Conservation (phyloP, 1,140 invertebrate genomes). For the Sinonovacula constricta region DNA sequence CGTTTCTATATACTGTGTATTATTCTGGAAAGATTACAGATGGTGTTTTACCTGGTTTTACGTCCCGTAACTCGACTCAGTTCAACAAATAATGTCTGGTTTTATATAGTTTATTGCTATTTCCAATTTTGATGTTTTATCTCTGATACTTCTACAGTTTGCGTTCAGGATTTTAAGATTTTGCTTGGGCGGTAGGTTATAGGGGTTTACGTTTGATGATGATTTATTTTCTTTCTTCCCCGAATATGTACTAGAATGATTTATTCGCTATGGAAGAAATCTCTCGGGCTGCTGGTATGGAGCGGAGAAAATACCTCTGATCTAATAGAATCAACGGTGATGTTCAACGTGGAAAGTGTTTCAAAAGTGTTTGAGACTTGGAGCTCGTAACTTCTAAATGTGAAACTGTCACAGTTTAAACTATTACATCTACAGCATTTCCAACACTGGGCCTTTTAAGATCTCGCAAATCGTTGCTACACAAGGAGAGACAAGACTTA, state of each 20-base stretch:
- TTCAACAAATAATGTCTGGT: conserved; percentile 36
- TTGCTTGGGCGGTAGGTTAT: not conserved
- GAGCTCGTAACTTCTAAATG: conserved; percentile 6
- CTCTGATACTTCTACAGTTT: conserved; percentile 12
- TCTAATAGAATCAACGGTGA: not conserved
- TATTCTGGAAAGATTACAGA: conserved; percentile 35
- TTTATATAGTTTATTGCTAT: conserved; percentile 22
- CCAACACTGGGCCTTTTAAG: conserved; percentile 32
- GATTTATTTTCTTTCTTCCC: not conserved
- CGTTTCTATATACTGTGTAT: too few species aligned
- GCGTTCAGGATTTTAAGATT: conserved; percentile 23
- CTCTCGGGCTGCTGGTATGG: conserved; percentile 14
- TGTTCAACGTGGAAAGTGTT: not conserved
- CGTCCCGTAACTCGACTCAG: conserved; percentile 26
- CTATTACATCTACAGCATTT: conserved; percentile 46
- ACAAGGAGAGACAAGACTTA: too few species aligned
- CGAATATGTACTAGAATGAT: too few species aligned
- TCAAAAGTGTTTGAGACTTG: not conserved
- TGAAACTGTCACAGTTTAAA: conserved; percentile 19
- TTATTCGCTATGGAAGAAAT: too few species aligned
- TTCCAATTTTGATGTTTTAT: conserved; percentile 28
- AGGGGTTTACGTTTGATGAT: conserved; percentile 1
- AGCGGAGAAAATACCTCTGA: conserved; percentile 5
- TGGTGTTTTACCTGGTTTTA: conserved; percentile 20
- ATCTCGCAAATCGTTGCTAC: conserved; percentile 32